These are phyloP conservation scores for Cercopithecus diana DNA, from an alignment of 2,797 vertebrate species.

Conservation along the genomic window DNA sequence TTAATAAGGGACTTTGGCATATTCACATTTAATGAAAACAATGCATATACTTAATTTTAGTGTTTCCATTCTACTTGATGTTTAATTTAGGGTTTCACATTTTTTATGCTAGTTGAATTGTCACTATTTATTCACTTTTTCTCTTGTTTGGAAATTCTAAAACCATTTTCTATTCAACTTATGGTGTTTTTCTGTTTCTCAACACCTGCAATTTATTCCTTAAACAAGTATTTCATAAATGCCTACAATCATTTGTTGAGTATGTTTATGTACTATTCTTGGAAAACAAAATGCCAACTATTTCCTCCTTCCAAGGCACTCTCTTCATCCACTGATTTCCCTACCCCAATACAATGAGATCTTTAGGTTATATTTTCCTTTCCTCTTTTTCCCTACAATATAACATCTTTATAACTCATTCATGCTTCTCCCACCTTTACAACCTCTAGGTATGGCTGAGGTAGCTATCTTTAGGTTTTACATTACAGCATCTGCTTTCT, in stretches of 20 bases:
- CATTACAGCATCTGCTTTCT: not conserved
- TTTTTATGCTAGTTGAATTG: not conserved
- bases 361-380: not conserved
- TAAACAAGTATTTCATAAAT: not conserved
- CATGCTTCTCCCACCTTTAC: not conserved
- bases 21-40: not conserved
- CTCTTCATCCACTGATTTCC: not conserved
- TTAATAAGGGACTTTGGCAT: not conserved
- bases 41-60: not conserved
- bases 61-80: not conserved
- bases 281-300: not conserved
- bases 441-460: not conserved
- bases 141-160: not conserved
- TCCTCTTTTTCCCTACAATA: not conserved
- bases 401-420: not conserved
- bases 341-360: not conserved
- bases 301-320: not conserved
- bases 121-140: not conserved
- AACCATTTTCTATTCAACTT: not conserved
- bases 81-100: not conserved
- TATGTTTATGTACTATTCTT: not conserved
- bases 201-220: not conserved
- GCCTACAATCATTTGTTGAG: not conserved
- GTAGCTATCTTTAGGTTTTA: not conserved
- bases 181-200: not conserved